Percentiles rank a stretch among this genome's conserved stretches.
Conservation (phyloP, 2,797 vertebrate genomes). For the Monodelphis domestica region DNA sequence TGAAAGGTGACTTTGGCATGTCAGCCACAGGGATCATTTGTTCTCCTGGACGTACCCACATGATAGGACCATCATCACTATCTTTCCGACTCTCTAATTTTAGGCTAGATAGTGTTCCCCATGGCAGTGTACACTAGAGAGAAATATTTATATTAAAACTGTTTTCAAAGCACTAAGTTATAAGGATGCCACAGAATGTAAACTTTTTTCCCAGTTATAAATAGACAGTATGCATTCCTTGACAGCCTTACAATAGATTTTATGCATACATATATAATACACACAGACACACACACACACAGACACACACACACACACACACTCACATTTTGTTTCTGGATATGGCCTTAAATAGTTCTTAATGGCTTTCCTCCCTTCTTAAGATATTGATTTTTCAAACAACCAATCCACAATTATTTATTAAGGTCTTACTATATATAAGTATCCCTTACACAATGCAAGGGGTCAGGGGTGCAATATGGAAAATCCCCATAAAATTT, state of each 20-base stretch:
- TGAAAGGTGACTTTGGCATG: conserved; percentile 99
- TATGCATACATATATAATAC: neutral
- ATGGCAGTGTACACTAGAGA: conserved; percentile 94
- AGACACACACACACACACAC: neutral
- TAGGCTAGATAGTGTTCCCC: conserved; percentile 96
- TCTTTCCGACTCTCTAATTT: conserved; percentile 93
- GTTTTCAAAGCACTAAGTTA: conserved; percentile 61
- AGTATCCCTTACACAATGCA: too few species aligned
- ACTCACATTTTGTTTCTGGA: neutral
- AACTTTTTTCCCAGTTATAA: neutral
- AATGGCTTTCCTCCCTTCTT: neutral
- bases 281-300: neutral
- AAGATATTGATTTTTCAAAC: neutral
- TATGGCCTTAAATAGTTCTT: neutral
- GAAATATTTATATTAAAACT: conserved; percentile 76
- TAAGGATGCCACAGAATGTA: neutral
- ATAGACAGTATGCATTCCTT: neutral
- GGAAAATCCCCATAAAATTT: too few species aligned
- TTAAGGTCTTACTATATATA: too few species aligned
- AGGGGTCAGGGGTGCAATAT: too few species aligned
- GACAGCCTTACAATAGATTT: neutral
- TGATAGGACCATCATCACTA: conserved; percentile 97
- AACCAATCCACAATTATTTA: neutral
- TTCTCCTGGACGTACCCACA: conserved; percentile 99
- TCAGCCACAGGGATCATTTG: conserved; percentile 99